Percentiles rank a stretch among this genome's conserved stretches.
Conservation (phyloP, 2,888 invertebrate genomes). For the Nemurella pictetii region DNA sequence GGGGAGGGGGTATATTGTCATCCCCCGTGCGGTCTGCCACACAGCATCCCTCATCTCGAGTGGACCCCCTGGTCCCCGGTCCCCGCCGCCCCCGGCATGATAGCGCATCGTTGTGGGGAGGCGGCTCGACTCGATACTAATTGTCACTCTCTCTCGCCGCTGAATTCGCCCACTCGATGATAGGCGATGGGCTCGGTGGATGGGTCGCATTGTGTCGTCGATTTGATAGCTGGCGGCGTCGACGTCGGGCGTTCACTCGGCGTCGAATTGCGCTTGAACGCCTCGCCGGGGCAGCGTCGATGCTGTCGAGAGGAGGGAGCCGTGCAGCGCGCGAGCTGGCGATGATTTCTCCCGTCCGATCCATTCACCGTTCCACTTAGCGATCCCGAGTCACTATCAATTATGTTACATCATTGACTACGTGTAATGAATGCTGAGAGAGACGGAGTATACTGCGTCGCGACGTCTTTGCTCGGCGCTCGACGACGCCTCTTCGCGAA, state of each 20-base stretch:
- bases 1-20: neutral
- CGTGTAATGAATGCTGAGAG: neutral
- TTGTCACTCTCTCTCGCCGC: neutral
- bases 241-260: neutral
- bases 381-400: neutral
- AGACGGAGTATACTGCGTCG: neutral
- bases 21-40: no score
- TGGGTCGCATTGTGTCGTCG: neutral
- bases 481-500: neutral
- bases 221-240: neutral
- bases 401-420: neutral
- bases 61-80: no score
- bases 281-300: neutral
- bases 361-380: neutral
- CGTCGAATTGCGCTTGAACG: neutral
- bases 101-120: no score
- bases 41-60: no score
- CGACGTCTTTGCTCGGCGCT: neutral
- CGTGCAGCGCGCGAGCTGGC: neutral
- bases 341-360: neutral
- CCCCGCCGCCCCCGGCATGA: no score
- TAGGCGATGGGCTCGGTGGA: no score
- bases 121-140: neutral
- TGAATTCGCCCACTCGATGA: neutral
- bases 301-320: neutral